A percentile compares a stretch with the other conserved stretches of the same genome.
Evolutionary conservation across 2,888 invertebrate genomes (phyloP).

Genomic region (Smittia sp.): DNA sequence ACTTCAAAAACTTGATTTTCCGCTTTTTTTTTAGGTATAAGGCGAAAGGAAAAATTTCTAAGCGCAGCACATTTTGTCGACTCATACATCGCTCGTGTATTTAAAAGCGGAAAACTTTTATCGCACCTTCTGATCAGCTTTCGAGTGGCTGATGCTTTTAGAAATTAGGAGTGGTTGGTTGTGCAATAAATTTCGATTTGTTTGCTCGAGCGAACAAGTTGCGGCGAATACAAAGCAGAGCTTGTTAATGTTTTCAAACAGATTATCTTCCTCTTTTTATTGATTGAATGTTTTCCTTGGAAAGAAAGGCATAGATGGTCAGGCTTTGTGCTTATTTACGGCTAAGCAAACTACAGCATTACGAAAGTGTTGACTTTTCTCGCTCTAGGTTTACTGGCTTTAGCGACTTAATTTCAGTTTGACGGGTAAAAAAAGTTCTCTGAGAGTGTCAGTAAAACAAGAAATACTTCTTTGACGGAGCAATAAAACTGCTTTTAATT

Average conservation of each 20-base stretch:
- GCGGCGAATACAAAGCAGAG: slow-evolving; percentile 16
- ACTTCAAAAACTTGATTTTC: not conserved
- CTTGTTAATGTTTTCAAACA: slow-evolving; percentile 35
- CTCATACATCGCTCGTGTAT: slow-evolving; percentile 8
- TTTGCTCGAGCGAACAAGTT: slow-evolving; percentile 12
- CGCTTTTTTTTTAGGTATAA: too few species aligned
- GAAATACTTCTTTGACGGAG: too few species aligned
- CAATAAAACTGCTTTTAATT: slow-evolving; percentile 3
- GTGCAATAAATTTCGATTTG: slow-evolving; percentile 34
- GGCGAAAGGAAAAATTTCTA: not conserved
- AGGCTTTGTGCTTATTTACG: slow-evolving; percentile 16
- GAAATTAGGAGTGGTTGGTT: slow-evolving; percentile 36
- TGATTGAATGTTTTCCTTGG: slow-evolving; percentile 26
- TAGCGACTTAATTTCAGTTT: too few species aligned
- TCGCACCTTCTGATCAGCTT: slow-evolving; percentile 33
- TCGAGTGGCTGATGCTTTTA: slow-evolving; percentile 23
- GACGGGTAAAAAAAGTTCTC: not conserved
- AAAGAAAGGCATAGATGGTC: not conserved
- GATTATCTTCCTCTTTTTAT: slow-evolving; percentile 35
- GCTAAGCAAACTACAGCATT: not conserved
- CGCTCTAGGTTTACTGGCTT: too few species aligned
- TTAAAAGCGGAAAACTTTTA: slow-evolving; percentile 17
- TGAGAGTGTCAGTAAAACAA: too few species aligned
- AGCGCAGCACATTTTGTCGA: not conserved
- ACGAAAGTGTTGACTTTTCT: not conserved